Base-by-base conservation (phyloP, 2,888 invertebrate species). In the Amphipyra tragopoginis region DNA sequence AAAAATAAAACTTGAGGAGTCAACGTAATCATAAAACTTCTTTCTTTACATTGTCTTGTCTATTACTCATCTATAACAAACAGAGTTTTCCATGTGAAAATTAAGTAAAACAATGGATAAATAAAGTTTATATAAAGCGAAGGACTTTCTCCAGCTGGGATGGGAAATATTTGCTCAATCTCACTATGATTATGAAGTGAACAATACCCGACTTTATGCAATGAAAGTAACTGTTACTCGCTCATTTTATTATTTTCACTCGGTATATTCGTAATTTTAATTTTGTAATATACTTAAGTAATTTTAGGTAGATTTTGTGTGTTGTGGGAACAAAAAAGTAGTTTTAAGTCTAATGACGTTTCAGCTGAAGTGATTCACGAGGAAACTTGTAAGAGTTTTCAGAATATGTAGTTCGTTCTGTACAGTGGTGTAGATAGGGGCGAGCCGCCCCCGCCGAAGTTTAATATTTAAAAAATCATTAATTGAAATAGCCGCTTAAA, bases 141-240 rank as follows among this genome's bases (percentile, higher is more conserved):
- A 77, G 74, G 72, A 82, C 85, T 85, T 85, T 85, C 85, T 78
- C 85, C 57, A 50, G 58, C 71, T 81, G 82, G 82, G 82, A 81
- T 77, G 77, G 77, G 77, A 85, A 83, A 72, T 64, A 69, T 69
- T 49, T 45, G 53, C 62, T 56, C 66, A 69, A 72, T 75, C 74
- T 69, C 70, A 59, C 72, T 64, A 43, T 39, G 62, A 65, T 75
- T 79, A 74, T 73, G 52, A 63, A 48, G n/a, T 79, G 81, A 87
- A 90, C 90, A 90, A 89, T 90, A 88, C 85, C 67, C 57, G 77
- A 80, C 82, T 92, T 91, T 91, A 91, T 90, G 91, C 88, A 93
- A 93, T 66, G 91, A 91, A 92, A 92, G 90, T 91, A 84, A 90
- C 82, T 82, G 86, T 88, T 86, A 83, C 79, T 83, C 69, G 48